Evolutionary conservation across 2,888 invertebrate species (phyloP).

Genomic region (Amiota minor): DNA sequence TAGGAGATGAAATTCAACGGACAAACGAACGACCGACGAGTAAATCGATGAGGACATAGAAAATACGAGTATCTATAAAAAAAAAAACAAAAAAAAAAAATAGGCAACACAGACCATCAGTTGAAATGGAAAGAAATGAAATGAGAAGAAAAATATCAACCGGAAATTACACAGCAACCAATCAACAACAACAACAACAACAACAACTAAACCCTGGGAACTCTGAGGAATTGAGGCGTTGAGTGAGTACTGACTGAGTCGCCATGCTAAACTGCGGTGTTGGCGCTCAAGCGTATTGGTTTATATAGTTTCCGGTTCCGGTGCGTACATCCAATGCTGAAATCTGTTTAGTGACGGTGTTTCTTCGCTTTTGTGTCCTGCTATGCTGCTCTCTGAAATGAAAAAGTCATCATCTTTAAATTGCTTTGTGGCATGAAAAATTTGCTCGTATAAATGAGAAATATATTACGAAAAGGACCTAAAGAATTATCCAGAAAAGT

Average conservation of each 20-base stretch:
- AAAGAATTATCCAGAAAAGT: neutral
- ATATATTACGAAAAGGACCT: neutral
- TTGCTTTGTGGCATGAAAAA: neutral
- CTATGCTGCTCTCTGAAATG: too few species aligned
- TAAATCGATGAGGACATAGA: constrained; percentile 3
- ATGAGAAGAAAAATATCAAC: constrained; percentile 24
- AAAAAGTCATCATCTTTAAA: neutral
- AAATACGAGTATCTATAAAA: too few species aligned
- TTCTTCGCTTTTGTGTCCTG: too few species aligned
- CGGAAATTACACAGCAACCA: constrained; percentile 33
- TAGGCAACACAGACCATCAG: constrained; percentile 1
- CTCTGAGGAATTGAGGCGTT: neutral
- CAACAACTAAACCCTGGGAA: neutral
- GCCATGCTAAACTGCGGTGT: neutral
- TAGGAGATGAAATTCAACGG: neutral
- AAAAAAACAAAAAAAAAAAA: constrained; percentile 11
- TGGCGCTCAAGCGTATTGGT: constrained; percentile 24
- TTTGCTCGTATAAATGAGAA: constrained; percentile 11
- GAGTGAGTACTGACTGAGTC: neutral
- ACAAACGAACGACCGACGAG: neutral
- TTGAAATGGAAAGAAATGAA: neutral
- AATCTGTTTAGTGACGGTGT: too few species aligned
- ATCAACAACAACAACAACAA: constrained; percentile 15
- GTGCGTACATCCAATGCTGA: neutral
- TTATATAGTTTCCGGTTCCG: constrained; percentile 35